Evolutionary conservation across 1,140 invertebrate genomes (phyloP).

Genomic region (Solenopsis invicta): DNA sequence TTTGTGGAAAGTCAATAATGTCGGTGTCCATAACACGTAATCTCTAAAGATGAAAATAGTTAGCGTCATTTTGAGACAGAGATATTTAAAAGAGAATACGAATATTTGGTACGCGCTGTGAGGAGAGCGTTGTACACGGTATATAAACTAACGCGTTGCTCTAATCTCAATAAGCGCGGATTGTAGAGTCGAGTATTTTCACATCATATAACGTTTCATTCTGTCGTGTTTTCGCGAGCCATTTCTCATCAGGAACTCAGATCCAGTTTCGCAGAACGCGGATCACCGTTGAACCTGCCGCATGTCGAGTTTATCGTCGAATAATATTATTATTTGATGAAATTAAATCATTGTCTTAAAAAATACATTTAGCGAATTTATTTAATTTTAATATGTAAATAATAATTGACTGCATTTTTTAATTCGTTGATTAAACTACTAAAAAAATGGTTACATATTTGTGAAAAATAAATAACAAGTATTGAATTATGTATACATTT

Average conservation of each 20-base stretch:
- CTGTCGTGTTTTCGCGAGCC: slow-evolving; percentile 51
- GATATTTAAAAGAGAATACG: slow-evolving; percentile 36
- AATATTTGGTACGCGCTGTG: slow-evolving; percentile 36
- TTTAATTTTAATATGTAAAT: not conserved
- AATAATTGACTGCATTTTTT: slow-evolving; percentile 1
- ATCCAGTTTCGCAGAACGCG: slow-evolving; percentile 51
- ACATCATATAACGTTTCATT: slow-evolving; percentile 59
- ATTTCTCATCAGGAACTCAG: slow-evolving; percentile 52
- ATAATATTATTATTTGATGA: not conserved
- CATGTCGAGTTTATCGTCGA: not conserved
- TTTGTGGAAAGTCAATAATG: slow-evolving; percentile 65
- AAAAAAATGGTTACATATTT: not conserved
- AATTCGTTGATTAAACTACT: not conserved
- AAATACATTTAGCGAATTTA: slow-evolving; percentile 20
- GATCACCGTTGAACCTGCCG: slow-evolving; percentile 27
- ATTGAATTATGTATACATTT: not conserved
- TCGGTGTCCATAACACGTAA: slow-evolving; percentile 30
- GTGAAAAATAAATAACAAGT: not conserved
- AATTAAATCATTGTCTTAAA: not conserved
- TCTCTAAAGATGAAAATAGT: slow-evolving; percentile 49
- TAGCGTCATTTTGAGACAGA: not conserved
- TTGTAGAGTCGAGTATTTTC: slow-evolving; percentile 59
- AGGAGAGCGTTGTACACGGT: slow-evolving; percentile 15
- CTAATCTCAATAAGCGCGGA: slow-evolving; percentile 46
- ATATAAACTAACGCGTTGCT: slow-evolving; percentile 1